Percentiles rank a stretch among this genome's conserved stretches.
These are phyloP conservation scores for Zhuqinia jingwanae DNA, from an alignment of 2,888 invertebrate species.

Conservation along the genomic window DNA sequence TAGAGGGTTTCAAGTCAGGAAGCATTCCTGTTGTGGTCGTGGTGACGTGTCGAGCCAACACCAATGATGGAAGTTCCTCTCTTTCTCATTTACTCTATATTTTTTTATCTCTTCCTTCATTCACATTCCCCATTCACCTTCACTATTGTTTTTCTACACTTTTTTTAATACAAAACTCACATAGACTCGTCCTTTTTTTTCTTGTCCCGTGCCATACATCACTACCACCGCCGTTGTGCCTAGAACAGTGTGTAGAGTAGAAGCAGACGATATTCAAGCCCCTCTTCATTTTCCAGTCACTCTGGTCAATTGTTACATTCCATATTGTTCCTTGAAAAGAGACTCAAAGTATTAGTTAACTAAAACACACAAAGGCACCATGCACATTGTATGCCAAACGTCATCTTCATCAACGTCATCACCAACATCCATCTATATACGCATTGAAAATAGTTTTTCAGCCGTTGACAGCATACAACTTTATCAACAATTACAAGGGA, in stretches of 20 bases:
- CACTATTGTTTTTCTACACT: background rate
- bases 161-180: background rate
- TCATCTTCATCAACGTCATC: slow-evolving; percentile 1
- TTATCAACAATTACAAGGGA: background rate
- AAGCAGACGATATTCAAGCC: background rate
- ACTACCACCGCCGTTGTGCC: background rate
- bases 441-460: background rate
- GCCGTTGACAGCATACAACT: slow-evolving; percentile 5
- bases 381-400: slow-evolving; percentile 23
- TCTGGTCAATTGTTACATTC: slow-evolving; percentile 11
- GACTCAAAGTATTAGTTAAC: background rate
- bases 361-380: slow-evolving; percentile 14
- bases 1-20: background rate
- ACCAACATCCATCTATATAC: background rate
- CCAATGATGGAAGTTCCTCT: slow-evolving; percentile 17
- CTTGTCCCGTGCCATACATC: slow-evolving; percentile 38
- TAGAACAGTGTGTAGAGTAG: background rate
- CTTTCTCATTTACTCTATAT: background rate
- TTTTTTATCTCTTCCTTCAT: background rate
- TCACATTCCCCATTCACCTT: slow-evolving; percentile 1
- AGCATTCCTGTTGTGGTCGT: background rate
- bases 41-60: background rate
- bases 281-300: slow-evolving; percentile 21
- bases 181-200: background rate
- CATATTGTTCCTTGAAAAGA: background rate